Evolutionary conservation across 2,797 vertebrate genomes (phyloP), one percentile per base, ranked within the genome.

Genomic region (Ibycter americanus): DNA sequence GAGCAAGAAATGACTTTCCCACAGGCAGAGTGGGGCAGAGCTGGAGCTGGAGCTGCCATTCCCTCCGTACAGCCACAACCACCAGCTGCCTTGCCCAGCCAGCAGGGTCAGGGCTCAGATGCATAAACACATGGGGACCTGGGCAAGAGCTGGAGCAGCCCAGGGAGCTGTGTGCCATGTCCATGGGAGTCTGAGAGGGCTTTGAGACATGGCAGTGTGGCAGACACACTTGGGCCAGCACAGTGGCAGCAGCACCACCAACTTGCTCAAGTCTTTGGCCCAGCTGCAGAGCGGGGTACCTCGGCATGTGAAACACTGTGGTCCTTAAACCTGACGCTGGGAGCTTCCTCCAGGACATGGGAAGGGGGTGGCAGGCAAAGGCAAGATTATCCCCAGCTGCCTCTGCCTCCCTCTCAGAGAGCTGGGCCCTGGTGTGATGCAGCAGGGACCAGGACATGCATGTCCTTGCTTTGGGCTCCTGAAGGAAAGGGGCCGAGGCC

Each of bases 1-100:
- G 2, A 52, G 44, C 38, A 65, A 49, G 47, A 89, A 83, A 94
- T 71, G 1, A 92, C 82, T 96, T 96, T 96, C 95, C 92, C 96
- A 97, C 96, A 96, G 87, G 94, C 83, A 76, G 88, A 91, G 56
- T 40, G 21, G 65, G 44, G 67, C 67, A 95, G 89, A 94, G 52
- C 49, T 90, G 77, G 89, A 94, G 52, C 49, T 90, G 80, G 65
- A 90, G 66, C 62, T 0, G 1, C 67, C 68, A 63, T 68, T 2
- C 0, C 58, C 27, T 36, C 3, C 5, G n/a, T 74, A 68, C 25
- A 3, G 70, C 68, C 3, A 2, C 1, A 5, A 73, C 49, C 58
- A 72, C 26, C 58, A 83, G 67, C 67, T 86, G 55, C 55, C 51
- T 90, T 54, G 31, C 55, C 58, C 51, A 46, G 20, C n/a, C 0